These are phyloP conservation scores for Drosophila prostipennis DNA, from an alignment of 2,888 invertebrate species.

Conservation along the genomic window DNA sequence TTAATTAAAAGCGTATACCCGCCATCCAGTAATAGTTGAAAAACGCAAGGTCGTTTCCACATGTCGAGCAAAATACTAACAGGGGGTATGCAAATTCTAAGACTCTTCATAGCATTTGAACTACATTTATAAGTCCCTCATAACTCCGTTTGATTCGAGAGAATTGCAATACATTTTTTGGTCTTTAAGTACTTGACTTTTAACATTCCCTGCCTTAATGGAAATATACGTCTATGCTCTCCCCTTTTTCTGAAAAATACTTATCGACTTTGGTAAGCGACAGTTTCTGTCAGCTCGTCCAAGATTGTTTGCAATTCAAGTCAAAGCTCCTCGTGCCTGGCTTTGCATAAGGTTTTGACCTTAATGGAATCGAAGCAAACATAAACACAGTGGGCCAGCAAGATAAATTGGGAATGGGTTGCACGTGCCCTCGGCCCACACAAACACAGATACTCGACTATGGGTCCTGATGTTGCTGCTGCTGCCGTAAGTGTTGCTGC, in stretches of 20 bases:
- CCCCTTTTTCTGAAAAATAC: constrained; percentile 13
- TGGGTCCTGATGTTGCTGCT: constrained; percentile 23
- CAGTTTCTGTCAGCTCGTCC: constrained; percentile 28
- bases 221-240: background rate
- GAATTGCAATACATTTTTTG: too few relatives aligned
- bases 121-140: background rate
- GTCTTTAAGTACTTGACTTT: background rate
- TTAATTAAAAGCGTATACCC: constrained; percentile 42
- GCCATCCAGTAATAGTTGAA: constrained; percentile 17
- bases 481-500: constrained; percentile 30
- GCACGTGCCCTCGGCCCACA: constrained; percentile 29
- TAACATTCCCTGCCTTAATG: too few relatives aligned
- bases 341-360: constrained; percentile 57
- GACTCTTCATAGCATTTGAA: background rate
- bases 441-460: constrained; percentile 9
- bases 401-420: constrained; percentile 31
- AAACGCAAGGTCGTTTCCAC: constrained; percentile 13
- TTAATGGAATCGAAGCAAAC: constrained; percentile 63
- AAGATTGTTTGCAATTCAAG: constrained; percentile 35
- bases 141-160: background rate
- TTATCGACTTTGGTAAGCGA: constrained; percentile 33
- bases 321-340: constrained; percentile 43
- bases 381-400: constrained; percentile 63
- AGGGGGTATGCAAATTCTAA: background rate
- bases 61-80: constrained; percentile 1